Evolutionary conservation across 2,797 vertebrate species (phyloP).

Genomic region (Channa striata): DNA sequence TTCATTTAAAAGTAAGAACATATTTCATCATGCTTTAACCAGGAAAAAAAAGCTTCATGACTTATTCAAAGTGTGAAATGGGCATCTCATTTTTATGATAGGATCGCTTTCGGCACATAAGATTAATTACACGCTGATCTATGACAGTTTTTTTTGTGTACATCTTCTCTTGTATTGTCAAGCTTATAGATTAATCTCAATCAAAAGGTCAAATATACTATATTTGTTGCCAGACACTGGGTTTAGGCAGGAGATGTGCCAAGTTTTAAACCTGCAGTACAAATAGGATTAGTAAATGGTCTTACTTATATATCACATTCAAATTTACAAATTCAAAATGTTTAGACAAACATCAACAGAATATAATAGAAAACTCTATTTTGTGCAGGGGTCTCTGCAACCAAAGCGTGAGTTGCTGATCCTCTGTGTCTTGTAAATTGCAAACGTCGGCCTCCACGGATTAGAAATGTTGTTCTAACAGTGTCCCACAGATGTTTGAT

Average conservation of each 20-base stretch:
- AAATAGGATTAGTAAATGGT: conserved; percentile 13
- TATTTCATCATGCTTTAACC: conserved; percentile 2
- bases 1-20: conserved; percentile 2
- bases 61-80: conserved; percentile 8
- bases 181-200: conserved; percentile 9
- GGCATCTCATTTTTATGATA: neutral
- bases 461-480: no score
- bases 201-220: neutral
- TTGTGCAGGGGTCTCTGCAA: no score
- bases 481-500: no score
- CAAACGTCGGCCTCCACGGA: no score
- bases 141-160: neutral
- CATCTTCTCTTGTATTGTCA: conserved; percentile 1
- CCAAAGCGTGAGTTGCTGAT: no score
- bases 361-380: no score
- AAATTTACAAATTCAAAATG: no score
- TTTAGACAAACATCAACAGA: no score
- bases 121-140: conserved; percentile 29
- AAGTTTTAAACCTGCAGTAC: conserved; percentile 9
- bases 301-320: no score
- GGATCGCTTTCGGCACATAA: neutral
- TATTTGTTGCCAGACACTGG: neutral
- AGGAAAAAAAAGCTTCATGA: conserved; percentile 1
- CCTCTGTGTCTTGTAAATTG: no score
- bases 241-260: conserved; percentile 7